Base-by-base conservation (phyloP, 2,113 vertebrate species). In the Nyctibius bracteatus region DNA sequence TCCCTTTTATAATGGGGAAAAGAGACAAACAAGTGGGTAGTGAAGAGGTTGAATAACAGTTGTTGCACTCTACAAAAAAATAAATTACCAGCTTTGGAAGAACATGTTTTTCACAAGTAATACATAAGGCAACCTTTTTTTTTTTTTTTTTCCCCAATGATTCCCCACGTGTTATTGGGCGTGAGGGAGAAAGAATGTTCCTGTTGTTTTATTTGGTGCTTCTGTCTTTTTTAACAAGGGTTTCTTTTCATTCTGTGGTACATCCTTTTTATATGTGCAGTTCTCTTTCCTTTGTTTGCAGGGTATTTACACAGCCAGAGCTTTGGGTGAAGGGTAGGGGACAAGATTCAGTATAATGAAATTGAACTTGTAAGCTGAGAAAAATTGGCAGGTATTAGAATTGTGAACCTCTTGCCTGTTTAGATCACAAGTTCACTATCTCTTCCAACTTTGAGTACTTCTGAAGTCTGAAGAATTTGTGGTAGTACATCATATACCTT, bases 101-200 rank as follows among this genome's bases (percentile, higher is more conserved):
- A 96, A 92, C 82, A 94, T 94, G 59, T 93, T 95, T 96, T 93
- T 97, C 55, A 72, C 89, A 96, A 95, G 86, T 84, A 96, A 91
- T 96, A 59, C 86, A 75, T 87, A 95, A 91, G 77, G 93, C 81
- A 89, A 10, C 24, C 2, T 14, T n/a, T 74, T 88, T 85, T 65
- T 95, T 95, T 67, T n/a, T 74, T 88, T 85, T 65, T 95, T 95
- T 67, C 8, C 61, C 8, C 61, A 63, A 16, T 82, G 30, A 81
- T 89, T 79, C 81, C 44, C 65, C 81, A 75, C 81, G 63, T 92
- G 65, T 87, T 95, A 75, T 55, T 84, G 89, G 52, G 47, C 2
- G 18, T 86, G 67, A 43, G 27, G 22, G 39, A 86, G 58, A 88
- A 90, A 57, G 35, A 88, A 39, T 80, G 33, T 88, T 94, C 37